Base-by-base conservation (phyloP, 2,888 invertebrate genomes). In the Agriopis aurantiaria region DNA sequence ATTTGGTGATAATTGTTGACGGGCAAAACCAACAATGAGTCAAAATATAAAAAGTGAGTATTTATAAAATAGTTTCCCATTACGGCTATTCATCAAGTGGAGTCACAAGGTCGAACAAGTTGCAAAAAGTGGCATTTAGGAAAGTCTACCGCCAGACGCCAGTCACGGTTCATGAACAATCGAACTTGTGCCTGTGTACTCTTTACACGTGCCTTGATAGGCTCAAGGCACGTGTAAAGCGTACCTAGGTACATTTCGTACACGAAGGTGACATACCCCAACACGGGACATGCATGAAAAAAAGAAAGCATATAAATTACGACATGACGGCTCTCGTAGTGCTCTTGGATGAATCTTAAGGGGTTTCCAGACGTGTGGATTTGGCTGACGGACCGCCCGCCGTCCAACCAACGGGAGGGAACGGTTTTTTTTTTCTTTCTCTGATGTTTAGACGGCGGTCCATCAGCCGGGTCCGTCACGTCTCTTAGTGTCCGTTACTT, bases 101-200 rank as follows among this genome's bases (percentile, higher is more conserved):
- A 48, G 57, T n/a, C 52, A 41, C 66, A 66, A 66, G 66, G 66
- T 41, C 60, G 14, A 53, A 48, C 48, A 40, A 52, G 59, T 65
- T 40, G 53, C 60, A 66, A 60, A 66, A 66, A 66, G 52, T 40
- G 11, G 40, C 41, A 41, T 66, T 55, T 60, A 66, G 46, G 60
- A 60, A 66, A 60, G 66, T 60, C 40, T 59, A 11, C 65, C 58
- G 52, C 52, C 58, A 52, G 56, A 57, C 43, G 56, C 43, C 56
- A 17, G 65, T 65, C 58, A 65, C 58, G 65, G 65, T 43, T 51
- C 51, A 52, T 52, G 58, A 56, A 58, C 58, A 59, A 58, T 56
- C 40, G 43, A 52, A 64, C 48, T 49, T 64, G 55, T 33, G 53
- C n/a, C 10, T 64, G 48, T 40, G 64, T 49, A 56, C 48, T 59